Conservation (phyloP, 2,888 invertebrate genomes). For the Lordiphosa andalusiaca region DNA sequence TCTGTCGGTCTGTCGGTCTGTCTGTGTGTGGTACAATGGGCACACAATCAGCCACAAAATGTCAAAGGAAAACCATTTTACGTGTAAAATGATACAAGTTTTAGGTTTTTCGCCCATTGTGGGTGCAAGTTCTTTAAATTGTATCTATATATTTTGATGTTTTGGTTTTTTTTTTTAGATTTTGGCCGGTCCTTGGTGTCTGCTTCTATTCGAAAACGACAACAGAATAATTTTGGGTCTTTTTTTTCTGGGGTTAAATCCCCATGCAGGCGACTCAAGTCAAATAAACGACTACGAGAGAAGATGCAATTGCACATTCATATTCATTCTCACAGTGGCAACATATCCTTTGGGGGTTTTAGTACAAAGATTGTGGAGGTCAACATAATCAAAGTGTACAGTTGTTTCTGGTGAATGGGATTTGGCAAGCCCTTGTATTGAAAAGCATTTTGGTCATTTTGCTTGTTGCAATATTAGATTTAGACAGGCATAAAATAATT, state of each 20-base stretch:
- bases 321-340: slow-evolving; percentile 30
- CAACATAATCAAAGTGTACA: slow-evolving; percentile 13
- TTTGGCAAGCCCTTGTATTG: too few species aligned
- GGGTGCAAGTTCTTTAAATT: slow-evolving; percentile 32
- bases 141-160: slow-evolving; percentile 35
- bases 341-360: slow-evolving; percentile 38
- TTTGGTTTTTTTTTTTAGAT: slow-evolving; percentile 27
- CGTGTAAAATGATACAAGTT: background rate
- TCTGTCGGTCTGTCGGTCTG: background rate
- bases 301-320: slow-evolving; percentile 26
- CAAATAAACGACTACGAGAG: slow-evolving; percentile 26
- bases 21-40: slow-evolving; percentile 28
- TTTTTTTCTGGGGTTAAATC: slow-evolving; percentile 25
- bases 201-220: slow-evolving; percentile 41
- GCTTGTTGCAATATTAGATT: too few species aligned
- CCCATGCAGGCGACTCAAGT: slow-evolving; percentile 39
- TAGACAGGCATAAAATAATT: too few species aligned
- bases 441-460: too few species aligned
- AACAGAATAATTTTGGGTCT: slow-evolving; percentile 47
- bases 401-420: too few species aligned
- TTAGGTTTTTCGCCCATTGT: slow-evolving; percentile 13
- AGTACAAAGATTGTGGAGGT: slow-evolving; percentile 17
- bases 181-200: slow-evolving; percentile 35
- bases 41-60: slow-evolving; percentile 22
- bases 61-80: slow-evolving; percentile 16